These are phyloP conservation scores for Cyphomyrus plagiostoma DNA, from an alignment of 2,113 vertebrate species.

Conservation along the genomic window DNA sequence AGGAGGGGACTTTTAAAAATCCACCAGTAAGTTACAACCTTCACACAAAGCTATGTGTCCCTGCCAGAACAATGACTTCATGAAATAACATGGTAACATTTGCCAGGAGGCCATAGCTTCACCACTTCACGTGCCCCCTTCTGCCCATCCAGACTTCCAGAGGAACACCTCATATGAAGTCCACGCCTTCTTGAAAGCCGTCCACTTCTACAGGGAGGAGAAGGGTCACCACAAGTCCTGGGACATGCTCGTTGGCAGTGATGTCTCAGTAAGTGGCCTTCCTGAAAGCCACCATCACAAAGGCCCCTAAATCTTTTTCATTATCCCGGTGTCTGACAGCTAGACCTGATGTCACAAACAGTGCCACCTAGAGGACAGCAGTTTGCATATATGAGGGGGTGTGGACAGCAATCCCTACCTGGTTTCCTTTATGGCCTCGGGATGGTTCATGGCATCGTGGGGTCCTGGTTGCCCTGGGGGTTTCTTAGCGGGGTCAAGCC, in stretches of 20 bases:
- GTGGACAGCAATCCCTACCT: neutral
- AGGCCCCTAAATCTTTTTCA: neutral
- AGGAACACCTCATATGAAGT: conserved; percentile 75
- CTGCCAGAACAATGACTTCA: neutral
- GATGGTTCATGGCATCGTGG: neutral
- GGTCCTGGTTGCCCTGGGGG: neutral
- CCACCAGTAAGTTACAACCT: neutral
- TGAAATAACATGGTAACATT: neutral
- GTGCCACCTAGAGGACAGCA: no score
- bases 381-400: neutral
- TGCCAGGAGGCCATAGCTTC: neutral
- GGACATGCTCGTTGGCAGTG: conserved; percentile 77
- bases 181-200: conserved; percentile 74
- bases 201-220: conserved; percentile 81
- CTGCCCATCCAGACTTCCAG: conserved; percentile 65
- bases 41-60: neutral
- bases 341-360: neutral
- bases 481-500: neutral
- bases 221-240: conserved; percentile 71
- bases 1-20: neutral
- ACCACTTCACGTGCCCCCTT: neutral
- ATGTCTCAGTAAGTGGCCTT: conserved; percentile 65
- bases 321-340: neutral
- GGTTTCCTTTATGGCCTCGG: neutral
- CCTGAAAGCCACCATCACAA: neutral